Evolutionary conservation across 2,113 vertebrate genomes (phyloP), one percentile per base, ranked within the genome.

Genomic region (Sapajus apella): DNA sequence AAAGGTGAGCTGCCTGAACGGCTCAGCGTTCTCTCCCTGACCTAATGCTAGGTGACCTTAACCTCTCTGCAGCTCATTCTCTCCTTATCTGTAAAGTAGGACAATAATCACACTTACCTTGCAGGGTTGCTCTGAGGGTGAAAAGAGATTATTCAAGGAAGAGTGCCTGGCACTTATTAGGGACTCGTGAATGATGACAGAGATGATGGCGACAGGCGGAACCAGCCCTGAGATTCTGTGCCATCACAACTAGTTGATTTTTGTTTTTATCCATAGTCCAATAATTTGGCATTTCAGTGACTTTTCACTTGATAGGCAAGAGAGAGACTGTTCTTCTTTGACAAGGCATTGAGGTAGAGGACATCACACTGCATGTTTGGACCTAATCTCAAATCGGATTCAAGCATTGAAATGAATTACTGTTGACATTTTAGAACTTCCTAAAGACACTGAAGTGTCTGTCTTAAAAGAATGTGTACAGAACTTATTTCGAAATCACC

Each of bases 201-300:
- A 66, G 64, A 9, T 40, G 73, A 20, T 17, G 77, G 16, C 3
- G 30, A n/a, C 27, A 40, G 70, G 30, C 40, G 40, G 84, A 89
- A 9, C 18, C 40, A 68, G 73, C 8, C 12, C 30, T 0, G 5
- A 58, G 66, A 8, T 6, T 17, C 35, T 8, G 0, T 14, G 25
- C 7, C 3, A 1, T 18, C 84, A 45, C 35, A 8, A 7, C 11
- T 20, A 20, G 45, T 27, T 23, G 75, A 6, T 9, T 12, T 40
- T 43, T 10, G 18, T 20, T 73, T 94, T 40, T 56, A 23, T 20
- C 72, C n/a, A 2, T 20, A 55, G 61, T 35, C 61, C 37, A 55
- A 56, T 18, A 32, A 17, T 50, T 58, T 56, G 61, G 2, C 35
- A 20, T 52, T 55, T 66, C 30, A 86, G 83, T 47, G 56, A 18